Conservation (phyloP, 2,888 invertebrate species). For the Tiphia femorata region DNA sequence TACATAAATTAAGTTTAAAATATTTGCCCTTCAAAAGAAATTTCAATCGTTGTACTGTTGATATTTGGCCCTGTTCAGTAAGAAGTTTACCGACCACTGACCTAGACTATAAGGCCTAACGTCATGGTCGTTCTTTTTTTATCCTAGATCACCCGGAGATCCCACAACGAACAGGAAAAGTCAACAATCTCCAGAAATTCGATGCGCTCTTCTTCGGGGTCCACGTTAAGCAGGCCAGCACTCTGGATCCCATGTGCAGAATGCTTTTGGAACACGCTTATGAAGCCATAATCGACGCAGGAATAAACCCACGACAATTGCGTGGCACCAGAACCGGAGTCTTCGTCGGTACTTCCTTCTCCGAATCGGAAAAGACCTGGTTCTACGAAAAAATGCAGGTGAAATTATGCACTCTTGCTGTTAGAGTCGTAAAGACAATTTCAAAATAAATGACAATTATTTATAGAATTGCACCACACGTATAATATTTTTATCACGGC, state of each 20-base stretch:
- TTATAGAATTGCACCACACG: not conserved
- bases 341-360: not conserved
- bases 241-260: not conserved
- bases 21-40: no score
- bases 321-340: not conserved
- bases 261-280: not conserved
- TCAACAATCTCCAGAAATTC: not conserved
- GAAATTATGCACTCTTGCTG: not conserved
- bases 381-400: not conserved
- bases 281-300: not conserved
- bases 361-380: not conserved
- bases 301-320: not conserved
- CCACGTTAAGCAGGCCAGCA: not conserved
- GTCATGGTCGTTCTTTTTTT: no score
- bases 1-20: no score
- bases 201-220: not conserved
- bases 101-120: no score
- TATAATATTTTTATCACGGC: no score
- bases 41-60: no score
- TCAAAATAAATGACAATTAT: not conserved
- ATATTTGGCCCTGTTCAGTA: no score
- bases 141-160: not conserved
- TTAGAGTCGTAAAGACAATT: not conserved
- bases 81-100: no score
- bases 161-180: not conserved